Base-by-base conservation (phyloP, 2,888 invertebrate genomes). In the Acrobasis suavella region DNA sequence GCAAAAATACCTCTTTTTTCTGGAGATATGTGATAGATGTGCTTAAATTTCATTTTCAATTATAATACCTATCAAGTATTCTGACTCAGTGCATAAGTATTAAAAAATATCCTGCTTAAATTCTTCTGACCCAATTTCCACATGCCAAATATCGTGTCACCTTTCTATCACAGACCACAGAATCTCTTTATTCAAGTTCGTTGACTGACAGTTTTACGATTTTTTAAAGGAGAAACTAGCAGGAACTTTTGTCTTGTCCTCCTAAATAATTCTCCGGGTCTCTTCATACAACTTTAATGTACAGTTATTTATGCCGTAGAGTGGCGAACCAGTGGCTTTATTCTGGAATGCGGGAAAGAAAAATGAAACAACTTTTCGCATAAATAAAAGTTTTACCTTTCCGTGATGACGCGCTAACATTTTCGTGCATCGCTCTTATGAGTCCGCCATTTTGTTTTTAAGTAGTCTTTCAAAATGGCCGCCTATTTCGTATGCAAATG, bases 311-410 rank as follows among this genome's bases (percentile, higher is more conserved):
- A 86, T 81, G 83, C 76, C 70, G 69, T 74, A 68, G 72, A 73
- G 73, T 72, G 69, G 73, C 70, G 71, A 67, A 74, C 77, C 75
- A 73, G 73, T 72, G 73, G 77, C 79, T 76, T 85, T 81, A 76
- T 75, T 75, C 70, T 74, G 76, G 75, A 82, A 82, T 79, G 78
- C 75, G 73, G 70, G 75, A 75, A 83, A 85, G 86, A 87, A 86
- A 86, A 89, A 88, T 91, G 89, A 85, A 86, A 82, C 80, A 89
- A 91, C 83, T 90, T 89, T 82, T 75, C 83, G 81, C 87, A 89
- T 91, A 88, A 89, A 89, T 88, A 89, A 86, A 85, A 89, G 76
- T 86, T 86, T 80, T 78, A 80, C 81, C 77, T 78, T 68, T 58
- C 75, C 70, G 80, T 72, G 86, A 85, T 86, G 86, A 86, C 82